Evolutionary conservation across 2,888 invertebrate species (phyloP), one percentile per base, ranked within the genome.

Genomic region (Tuta absoluta): DNA sequence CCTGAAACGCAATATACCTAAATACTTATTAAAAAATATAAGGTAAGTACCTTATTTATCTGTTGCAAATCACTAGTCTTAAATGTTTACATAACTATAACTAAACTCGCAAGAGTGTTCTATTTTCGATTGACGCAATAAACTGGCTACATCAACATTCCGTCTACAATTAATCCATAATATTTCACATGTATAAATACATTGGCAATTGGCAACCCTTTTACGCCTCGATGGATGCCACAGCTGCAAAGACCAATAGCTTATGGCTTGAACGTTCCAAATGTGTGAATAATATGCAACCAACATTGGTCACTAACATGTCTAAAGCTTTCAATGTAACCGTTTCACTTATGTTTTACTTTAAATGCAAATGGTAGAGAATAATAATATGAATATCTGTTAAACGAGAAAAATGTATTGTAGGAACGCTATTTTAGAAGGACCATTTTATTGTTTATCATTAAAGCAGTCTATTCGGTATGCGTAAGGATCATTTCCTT

Each of bases 171-270:
- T 87, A 87, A 87, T 87, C 85, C 80, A 75, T 79, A 65, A 62
- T 56, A 84, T 82, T 87, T 82, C 79, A 78, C 77, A 77, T 81
- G 87, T 86, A 85, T 83, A 89, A 83, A 89, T 89, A 89, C 80
- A 73, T 84, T 87, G 87, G 82, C 89, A 90, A 73, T 84, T 87
- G 87, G 82, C 89, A 90, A 77, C 89, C 90, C 89, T 89, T 80
- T 33, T 8, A 33, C 33, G 73, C 68, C 67, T 71, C 72, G 79
- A 78, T 73, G 75, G 76, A 76, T 76, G 69, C 72, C 81, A 83
- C 90, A 90, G 90, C 89, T 90, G 90, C 86, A 84, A 59, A 76
- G 72, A 71, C 83, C 84, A 83, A 86, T 88, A 88, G 83, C 87
- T 86, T 87, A 87, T 86, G 82, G 82, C 85, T 84, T 78, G 85